Percentiles rank a stretch among this genome's conserved stretches.
phyloP scores from a whole-genome alignment of 2,113 vertebrate genomes.

The Oncorhynchus tshawytscha region DNA sequence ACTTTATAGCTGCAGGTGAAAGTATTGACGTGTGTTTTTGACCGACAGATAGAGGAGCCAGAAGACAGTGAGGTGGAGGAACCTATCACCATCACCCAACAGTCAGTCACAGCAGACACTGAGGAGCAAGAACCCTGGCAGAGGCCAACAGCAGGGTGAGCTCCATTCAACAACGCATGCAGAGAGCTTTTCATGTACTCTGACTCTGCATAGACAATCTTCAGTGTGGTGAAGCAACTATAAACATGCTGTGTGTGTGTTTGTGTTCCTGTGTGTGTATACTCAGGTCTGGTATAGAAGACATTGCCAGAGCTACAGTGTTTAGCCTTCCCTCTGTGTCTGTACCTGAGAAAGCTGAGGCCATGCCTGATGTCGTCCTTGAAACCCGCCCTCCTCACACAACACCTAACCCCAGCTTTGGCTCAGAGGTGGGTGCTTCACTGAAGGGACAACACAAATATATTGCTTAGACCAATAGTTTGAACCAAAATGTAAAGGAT shows the following conservation, averaged over 20 bases:
- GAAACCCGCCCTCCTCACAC: slow-evolving; percentile 55
- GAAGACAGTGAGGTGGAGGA: slow-evolving; percentile 4
- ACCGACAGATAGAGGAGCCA: slow-evolving; percentile 2
- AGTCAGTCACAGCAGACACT: slow-evolving; percentile 4
- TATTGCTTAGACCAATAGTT: background rate
- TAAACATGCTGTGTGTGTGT: slow-evolving; percentile 10
- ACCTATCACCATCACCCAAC: background rate
- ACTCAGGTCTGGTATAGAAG: slow-evolving; percentile 55
- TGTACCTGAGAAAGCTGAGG: slow-evolving; percentile 26
- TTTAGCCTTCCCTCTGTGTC: slow-evolving; percentile 51
- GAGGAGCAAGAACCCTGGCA: slow-evolving; percentile 19
- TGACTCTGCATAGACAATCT: background rate
- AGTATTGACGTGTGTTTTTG: background rate
- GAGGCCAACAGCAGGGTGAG: slow-evolving; percentile 45
- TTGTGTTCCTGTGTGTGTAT: slow-evolving; percentile 15
- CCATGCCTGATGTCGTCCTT: slow-evolving; percentile 17
- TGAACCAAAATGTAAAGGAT: too few species aligned
- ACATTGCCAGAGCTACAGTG: slow-evolving; percentile 55
- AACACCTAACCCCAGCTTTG: slow-evolving; percentile 59
- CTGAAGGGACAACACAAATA: background rate
- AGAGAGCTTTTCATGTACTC: background rate
- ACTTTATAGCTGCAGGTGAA: too few species aligned
- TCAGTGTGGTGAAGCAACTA: background rate
- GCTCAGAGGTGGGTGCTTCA: slow-evolving; percentile 58
- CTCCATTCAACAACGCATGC: background rate